Evolutionary conservation across 2,888 invertebrate species (phyloP).

Genomic region (Falcaria lacertinaria): DNA sequence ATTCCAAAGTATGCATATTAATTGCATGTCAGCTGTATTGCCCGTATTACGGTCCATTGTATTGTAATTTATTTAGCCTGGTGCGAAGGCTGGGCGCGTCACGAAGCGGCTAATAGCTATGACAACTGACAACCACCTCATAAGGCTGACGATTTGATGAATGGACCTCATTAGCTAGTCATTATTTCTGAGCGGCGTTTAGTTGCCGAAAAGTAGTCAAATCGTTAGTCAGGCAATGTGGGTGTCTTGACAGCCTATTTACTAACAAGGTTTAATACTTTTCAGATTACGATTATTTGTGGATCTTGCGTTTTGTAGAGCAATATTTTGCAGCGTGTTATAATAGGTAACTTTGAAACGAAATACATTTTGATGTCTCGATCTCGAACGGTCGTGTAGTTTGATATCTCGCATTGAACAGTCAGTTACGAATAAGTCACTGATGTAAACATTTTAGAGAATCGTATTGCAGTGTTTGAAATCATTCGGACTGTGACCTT

Average conservation of each 20-base stretch:
- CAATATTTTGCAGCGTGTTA: too few species aligned
- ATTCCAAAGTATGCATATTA: constrained; percentile 45
- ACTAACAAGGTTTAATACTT: background rate
- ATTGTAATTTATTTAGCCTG: constrained; percentile 69
- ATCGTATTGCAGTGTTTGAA: too few species aligned
- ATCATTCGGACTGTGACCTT: too few species aligned
- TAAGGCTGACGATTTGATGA: constrained; percentile 1
- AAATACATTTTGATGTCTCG: too few species aligned
- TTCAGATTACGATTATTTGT: too few species aligned
- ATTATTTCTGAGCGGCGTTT: constrained; percentile 10
- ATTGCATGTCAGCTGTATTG: constrained; percentile 60
- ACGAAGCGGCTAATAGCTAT: constrained; percentile 47
- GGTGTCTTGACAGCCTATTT: background rate
- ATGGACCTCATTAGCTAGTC: constrained; percentile 6
- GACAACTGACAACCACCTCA: constrained; percentile 9
- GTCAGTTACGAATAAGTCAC: too few species aligned
- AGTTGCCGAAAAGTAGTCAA: constrained; percentile 2
- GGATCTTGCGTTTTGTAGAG: too few species aligned
- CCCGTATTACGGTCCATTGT: constrained; percentile 62
- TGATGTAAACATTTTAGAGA: too few species aligned
- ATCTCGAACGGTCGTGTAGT: too few species aligned
- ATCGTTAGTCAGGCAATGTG: background rate
- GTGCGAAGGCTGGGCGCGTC: constrained; percentile 63
- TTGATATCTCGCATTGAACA: too few species aligned
- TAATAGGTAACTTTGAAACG: too few species aligned